Evolutionary conservation across 2,797 vertebrate genomes (phyloP).

Genomic region (Characodon lateralis): DNA sequence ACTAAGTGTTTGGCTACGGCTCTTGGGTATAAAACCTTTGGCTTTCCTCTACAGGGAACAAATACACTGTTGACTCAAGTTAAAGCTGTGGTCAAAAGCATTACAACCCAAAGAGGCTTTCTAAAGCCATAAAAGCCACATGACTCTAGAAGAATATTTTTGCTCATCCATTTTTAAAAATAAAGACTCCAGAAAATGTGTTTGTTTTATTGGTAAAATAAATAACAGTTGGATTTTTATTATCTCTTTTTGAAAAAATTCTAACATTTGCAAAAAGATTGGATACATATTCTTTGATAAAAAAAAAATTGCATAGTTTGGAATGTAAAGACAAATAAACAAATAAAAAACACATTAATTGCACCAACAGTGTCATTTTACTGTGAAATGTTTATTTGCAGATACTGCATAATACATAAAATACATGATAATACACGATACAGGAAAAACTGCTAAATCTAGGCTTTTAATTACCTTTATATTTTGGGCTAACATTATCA

Average conservation of each 20-base stretch:
- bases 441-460: background rate
- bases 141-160: background rate
- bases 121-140: background rate
- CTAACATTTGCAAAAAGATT: too few relatives aligned
- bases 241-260: background rate
- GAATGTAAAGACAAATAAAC: background rate
- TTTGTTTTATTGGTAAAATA: background rate
- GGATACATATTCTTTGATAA: background rate
- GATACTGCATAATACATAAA: background rate
- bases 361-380: background rate
- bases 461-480: background rate
- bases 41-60: background rate
- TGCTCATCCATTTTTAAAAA: background rate
- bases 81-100: background rate
- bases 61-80: background rate
- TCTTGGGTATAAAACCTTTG: background rate
- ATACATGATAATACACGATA: background rate
- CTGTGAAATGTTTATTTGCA: too few relatives aligned
- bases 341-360: background rate
- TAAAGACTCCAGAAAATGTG: background rate
- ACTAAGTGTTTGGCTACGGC: background rate
- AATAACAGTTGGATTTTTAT: background rate
- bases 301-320: background rate
- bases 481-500: background rate
- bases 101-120: background rate